These are phyloP conservation scores for Ophion ellenae DNA, from an alignment of 2,888 invertebrate genomes.

Conservation along the genomic window DNA sequence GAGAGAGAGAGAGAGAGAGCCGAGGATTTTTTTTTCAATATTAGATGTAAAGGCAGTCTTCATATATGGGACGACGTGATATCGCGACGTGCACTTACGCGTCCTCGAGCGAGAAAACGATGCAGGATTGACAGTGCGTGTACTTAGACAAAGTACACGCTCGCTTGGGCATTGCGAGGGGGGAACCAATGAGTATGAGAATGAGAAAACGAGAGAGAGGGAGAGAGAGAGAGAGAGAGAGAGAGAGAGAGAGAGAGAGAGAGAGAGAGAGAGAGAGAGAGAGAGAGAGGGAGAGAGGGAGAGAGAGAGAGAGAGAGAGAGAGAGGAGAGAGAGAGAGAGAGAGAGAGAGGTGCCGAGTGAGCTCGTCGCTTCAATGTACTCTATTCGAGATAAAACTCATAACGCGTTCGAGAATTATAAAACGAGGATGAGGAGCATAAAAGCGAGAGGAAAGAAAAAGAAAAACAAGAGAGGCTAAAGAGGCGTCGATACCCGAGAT, in stretches of 20 bases:
- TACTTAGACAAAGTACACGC: slow-evolving; percentile 78
- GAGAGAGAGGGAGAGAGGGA: slow-evolving; percentile 44
- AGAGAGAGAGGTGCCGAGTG: slow-evolving; percentile 73
- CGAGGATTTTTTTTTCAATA: slow-evolving; percentile 10
- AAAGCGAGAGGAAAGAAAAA: slow-evolving; percentile 21
- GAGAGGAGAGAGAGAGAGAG: slow-evolving; percentile 52
- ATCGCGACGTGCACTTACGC: slow-evolving; percentile 77
- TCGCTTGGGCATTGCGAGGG: slow-evolving; percentile 75
- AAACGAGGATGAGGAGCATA: slow-evolving; percentile 46
- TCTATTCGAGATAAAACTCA: slow-evolving; percentile 77
- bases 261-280: slow-evolving; percentile 56
- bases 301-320: slow-evolving; percentile 56
- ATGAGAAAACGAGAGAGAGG: slow-evolving; percentile 22
- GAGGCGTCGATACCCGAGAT: slow-evolving; percentile 46
- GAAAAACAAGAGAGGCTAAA: slow-evolving; percentile 35
- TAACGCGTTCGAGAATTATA: slow-evolving; percentile 66
- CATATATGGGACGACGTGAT: slow-evolving; percentile 65
- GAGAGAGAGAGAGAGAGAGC: slow-evolving; percentile 52
- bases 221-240: slow-evolving; percentile 58
- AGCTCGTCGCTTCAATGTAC: slow-evolving; percentile 62
- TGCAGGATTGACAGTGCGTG: slow-evolving; percentile 59
- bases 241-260: slow-evolving; percentile 59
- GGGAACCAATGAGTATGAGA: slow-evolving; percentile 39
- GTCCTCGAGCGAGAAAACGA: slow-evolving; percentile 53
- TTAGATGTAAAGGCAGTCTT: slow-evolving; percentile 42